Evolutionary conservation across 2,797 vertebrate species (phyloP), one percentile per base, ranked within the genome.

Genomic region (Enteromius paludinosus): DNA sequence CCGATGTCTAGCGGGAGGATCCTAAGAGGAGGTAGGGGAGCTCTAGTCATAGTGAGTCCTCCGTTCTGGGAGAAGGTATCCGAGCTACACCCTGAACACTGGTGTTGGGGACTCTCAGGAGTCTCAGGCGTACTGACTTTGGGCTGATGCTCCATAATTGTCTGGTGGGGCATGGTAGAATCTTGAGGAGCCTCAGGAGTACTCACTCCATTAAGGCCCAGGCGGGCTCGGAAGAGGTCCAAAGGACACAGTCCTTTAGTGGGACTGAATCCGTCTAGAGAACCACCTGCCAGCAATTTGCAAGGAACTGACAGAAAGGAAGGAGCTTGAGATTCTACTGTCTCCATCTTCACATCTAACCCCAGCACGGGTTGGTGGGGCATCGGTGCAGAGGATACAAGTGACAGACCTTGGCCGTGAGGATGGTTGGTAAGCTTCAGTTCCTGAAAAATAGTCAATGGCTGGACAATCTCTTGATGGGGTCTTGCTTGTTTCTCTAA

Each of bases 1-100:
- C 94, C 94, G n/a, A 96, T 91, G 84, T 95, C 94, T 68, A 96
- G 43, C 0, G 95, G 95, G 33, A 96, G 90, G 73, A 96, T 94
- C 49, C 94, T 88, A n/a, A 96, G 92, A 0, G 95, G 94, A n/a
- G 94, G 93, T 78, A 94, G 83, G 0, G 89, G 85, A 2, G 90
- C 90, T 6, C 92, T 89, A 61, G 5, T 89, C 0, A 92, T 88
- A 81, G 81, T 80, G 87, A 80, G 80, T 56, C 0, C 82, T 85
- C 30, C 81, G 17, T 73, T 92, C 68, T 83, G 86, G 41, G 71
- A 70, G 0, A 66, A 64, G 47, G 84, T 88, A 0, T 90, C 91
- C 11, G 41, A 41, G 17, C 47, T 85, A 2, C 91, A 93, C 3
- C 93, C 91, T 0, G 92, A 90, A 90, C 91, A 92, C 82, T 87